These are phyloP conservation scores for Sebastolobus alascanus DNA, from an alignment of 2,797 vertebrate genomes.

Conservation along the genomic window DNA sequence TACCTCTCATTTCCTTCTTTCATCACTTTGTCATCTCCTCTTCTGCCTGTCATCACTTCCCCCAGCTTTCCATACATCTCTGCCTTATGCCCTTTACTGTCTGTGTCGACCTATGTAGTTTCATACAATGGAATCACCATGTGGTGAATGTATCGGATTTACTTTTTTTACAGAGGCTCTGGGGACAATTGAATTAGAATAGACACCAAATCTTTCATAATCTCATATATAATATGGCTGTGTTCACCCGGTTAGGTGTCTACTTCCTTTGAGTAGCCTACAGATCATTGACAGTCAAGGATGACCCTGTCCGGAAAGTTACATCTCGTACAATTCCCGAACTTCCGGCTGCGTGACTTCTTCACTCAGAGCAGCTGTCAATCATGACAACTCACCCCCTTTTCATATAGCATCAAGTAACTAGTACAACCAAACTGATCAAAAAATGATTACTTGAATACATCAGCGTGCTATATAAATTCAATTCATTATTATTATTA, in stretches of 20 bases:
- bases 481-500: too few species aligned
- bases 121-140: neutral
- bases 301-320: neutral
- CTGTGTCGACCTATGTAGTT: neutral
- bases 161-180: neutral
- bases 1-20: slow-evolving; percentile 13
- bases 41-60: neutral
- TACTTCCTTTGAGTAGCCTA: neutral
- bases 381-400: neutral
- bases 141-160: neutral
- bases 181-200: neutral
- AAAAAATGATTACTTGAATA: too few species aligned
- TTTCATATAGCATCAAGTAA: neutral
- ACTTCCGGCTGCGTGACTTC: too few species aligned
- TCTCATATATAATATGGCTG: neutral
- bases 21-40: neutral
- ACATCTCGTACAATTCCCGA: neutral
- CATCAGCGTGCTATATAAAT: too few species aligned
- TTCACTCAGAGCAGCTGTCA: neutral
- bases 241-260: neutral
- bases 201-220: neutral
- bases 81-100: neutral
- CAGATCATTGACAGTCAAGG: neutral
- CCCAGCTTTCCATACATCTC: neutral
- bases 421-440: neutral